These are phyloP conservation scores for Serripes groenlandicus DNA, from an alignment of 2,888 invertebrate genomes.

Conservation along the genomic window DNA sequence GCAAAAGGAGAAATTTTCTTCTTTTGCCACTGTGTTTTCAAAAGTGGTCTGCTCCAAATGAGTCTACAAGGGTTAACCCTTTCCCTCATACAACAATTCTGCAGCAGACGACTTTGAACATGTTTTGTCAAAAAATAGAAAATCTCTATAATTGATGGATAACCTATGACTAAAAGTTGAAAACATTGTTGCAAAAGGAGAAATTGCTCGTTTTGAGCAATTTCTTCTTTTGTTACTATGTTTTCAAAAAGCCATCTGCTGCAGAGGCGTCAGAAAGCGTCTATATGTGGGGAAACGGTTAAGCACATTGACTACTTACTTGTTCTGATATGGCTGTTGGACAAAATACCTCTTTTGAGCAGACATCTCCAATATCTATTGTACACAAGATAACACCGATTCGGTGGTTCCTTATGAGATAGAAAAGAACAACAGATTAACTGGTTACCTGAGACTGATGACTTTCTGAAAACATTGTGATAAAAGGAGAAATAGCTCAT, in stretches of 20 bases:
- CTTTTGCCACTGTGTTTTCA: not conserved
- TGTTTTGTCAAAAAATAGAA: not conserved
- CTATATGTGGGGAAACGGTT: no score
- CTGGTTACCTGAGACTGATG: not conserved
- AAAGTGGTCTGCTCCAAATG: no score
- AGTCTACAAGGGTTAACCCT: no score
- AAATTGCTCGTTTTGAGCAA: no score
- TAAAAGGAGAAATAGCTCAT: no score
- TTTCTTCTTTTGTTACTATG: not conserved
- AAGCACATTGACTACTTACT: no score
- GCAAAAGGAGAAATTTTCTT: not conserved
- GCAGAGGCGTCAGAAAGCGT: not conserved
- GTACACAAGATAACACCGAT: conserved; percentile 62
- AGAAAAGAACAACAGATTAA: no score
- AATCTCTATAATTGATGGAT: not conserved
- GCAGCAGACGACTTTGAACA: no score
- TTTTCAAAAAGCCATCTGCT: not conserved
- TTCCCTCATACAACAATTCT: no score
- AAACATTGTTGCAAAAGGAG: not conserved
- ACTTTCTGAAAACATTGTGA: not conserved
- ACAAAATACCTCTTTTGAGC: conserved; percentile 53
- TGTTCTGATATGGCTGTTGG: conserved; percentile 57
- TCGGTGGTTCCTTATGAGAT: conserved; percentile 68
- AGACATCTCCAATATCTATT: conserved; percentile 58
- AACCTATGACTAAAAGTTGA: not conserved